These are phyloP conservation scores for Chrosomus eos DNA, from an alignment of 2,797 vertebrate genomes.

Conservation along the genomic window DNA sequence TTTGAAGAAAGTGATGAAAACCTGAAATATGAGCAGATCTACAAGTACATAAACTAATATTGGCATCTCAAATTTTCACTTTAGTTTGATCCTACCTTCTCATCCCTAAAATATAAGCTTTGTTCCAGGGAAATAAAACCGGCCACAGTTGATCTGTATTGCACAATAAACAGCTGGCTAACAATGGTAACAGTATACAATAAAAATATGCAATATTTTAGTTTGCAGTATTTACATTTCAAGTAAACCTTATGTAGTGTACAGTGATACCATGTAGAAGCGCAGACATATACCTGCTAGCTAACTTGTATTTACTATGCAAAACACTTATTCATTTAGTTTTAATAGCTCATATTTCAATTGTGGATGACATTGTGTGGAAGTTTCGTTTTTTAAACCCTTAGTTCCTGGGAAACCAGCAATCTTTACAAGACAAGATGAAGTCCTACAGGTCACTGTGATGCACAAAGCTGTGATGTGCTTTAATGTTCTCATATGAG, in stretches of 20 bases:
- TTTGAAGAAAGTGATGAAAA: not conserved
- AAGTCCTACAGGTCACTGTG: not conserved
- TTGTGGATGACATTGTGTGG: not conserved
- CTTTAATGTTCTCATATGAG: not conserved
- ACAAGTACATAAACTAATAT: not conserved
- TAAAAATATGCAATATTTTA: constrained; percentile 13
- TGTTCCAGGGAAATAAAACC: constrained; percentile 4
- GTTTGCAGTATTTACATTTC: constrained; percentile 20
- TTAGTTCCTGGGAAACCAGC: constrained; percentile 8
- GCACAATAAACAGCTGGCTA: constrained; percentile 22
- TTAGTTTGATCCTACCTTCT: not conserved
- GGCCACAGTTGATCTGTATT: not conserved
- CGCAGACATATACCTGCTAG: constrained; percentile 13
- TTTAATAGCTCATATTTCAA: constrained; percentile 9
- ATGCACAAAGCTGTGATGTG: constrained; percentile 12
- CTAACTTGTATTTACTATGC: constrained; percentile 21
- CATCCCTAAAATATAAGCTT: not conserved
- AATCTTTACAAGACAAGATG: not conserved
- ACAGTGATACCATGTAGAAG: constrained; percentile 19
- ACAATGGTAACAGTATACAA: constrained; percentile 6
- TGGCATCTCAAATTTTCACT: not conserved
- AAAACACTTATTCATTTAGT: constrained; percentile 17
- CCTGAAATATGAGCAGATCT: not conserved
- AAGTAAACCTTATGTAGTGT: constrained; percentile 22
- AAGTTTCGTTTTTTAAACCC: not conserved